These are phyloP conservation scores for Drosophila fuyamai DNA, from an alignment of 1,140 invertebrate genomes.

Conservation along the genomic window DNA sequence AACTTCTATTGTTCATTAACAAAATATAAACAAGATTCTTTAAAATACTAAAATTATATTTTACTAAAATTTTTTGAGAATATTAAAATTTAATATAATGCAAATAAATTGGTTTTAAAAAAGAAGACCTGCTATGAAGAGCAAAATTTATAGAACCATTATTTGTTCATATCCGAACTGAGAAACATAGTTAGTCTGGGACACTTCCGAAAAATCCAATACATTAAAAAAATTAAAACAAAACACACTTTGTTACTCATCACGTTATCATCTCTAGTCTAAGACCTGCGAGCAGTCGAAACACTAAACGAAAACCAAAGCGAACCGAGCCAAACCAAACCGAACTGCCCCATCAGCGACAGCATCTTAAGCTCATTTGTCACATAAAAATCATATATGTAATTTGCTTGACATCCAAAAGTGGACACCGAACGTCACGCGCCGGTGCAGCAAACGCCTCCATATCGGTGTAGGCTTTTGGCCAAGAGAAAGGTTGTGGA, in stretches of 20 bases:
- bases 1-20: no score
- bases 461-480: conserved; percentile 75
- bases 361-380: conserved; percentile 81
- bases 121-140: no score
- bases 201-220: no score
- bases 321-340: conserved; percentile 38
- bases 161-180: no score
- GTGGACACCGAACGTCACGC: conserved; percentile 75
- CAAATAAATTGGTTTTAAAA: no score
- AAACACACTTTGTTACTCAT: background rate
- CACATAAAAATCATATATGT: conserved; percentile 83
- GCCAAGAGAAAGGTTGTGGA: conserved; percentile 5
- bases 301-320: conserved; percentile 7
- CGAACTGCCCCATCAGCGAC: conserved; percentile 67
- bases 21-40: no score
- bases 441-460: conserved; percentile 74
- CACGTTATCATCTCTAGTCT: conserved; percentile 9
- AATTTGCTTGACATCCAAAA: conserved; percentile 83
- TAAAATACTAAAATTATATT: no score
- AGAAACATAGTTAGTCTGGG: no score
- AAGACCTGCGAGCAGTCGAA: conserved; percentile 1
- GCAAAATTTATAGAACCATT: no score
- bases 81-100: no score
- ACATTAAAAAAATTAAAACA: background rate
- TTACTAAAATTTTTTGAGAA: no score